These are phyloP conservation scores for Hemithea aestivaria DNA, from an alignment of 2,888 invertebrate genomes.

Conservation along the genomic window DNA sequence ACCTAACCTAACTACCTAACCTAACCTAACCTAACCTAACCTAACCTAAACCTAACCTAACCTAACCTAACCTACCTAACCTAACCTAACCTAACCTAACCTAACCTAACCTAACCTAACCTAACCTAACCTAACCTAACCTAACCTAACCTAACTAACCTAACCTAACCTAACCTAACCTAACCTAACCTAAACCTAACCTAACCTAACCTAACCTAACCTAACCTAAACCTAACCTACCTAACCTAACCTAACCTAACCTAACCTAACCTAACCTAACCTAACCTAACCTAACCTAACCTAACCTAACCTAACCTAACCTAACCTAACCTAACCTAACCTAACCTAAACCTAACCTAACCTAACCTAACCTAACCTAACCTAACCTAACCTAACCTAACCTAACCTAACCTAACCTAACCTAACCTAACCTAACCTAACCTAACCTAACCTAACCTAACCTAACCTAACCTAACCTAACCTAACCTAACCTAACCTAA, in stretches of 20 bases:
- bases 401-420: constrained; percentile 20
- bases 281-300: constrained; percentile 23
- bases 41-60: too few relatives aligned
- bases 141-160: constrained; percentile 21
- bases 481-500: constrained; percentile 21
- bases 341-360: too few relatives aligned
- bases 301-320: constrained; percentile 21
- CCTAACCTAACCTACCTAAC: too few relatives aligned
- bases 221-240: too few relatives aligned
- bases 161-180: constrained; percentile 21
- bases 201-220: constrained; percentile 22
- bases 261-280: constrained; percentile 21
- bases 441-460: constrained; percentile 19
- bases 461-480: constrained; percentile 18
- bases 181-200: too few relatives aligned
- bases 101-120: constrained; percentile 21
- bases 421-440: constrained; percentile 18
- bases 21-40: constrained; percentile 20
- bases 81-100: constrained; percentile 22
- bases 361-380: constrained; percentile 20
- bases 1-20: constrained; percentile 18
- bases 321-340: constrained; percentile 21
- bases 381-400: constrained; percentile 18
- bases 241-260: constrained; percentile 21
- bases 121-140: constrained; percentile 22